Percentiles rank a stretch among this genome's conserved stretches.
These are phyloP conservation scores for Hemibagrus guttatus DNA, from an alignment of 2,797 vertebrate species.

Conservation along the genomic window DNA sequence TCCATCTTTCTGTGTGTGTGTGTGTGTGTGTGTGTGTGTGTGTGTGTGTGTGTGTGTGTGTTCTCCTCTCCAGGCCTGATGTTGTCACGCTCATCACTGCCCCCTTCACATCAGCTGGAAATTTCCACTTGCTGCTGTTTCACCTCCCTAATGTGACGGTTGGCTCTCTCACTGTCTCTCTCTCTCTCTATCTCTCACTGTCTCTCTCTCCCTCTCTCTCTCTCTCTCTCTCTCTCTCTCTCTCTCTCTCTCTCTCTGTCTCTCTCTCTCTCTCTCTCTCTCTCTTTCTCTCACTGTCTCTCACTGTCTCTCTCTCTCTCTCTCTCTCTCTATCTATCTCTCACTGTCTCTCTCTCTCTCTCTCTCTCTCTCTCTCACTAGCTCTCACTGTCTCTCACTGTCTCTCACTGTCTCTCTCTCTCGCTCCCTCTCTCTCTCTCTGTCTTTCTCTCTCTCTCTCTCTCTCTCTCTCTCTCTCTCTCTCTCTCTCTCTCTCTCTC, in stretches of 20 bases:
- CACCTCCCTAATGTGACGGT: neutral
- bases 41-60: neutral
- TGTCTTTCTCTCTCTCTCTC: no score
- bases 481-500: neutral
- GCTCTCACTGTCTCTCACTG: no score
- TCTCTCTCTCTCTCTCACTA: no score
- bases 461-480: no score
- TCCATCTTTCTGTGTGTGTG: neutral
- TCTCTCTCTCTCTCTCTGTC: neutral
- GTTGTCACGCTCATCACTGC: neutral
- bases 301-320: neutral
- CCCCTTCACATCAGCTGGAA: slow-evolving; percentile 17
- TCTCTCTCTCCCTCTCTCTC: neutral
- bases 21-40: neutral
- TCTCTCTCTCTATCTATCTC: no score
- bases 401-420: no score
- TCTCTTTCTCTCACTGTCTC: neutral
- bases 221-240: neutral
- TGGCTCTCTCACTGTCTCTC: no score
- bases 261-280: neutral
- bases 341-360: no score
- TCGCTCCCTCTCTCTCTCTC: no score
- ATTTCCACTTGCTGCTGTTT: slow-evolving; percentile 5
- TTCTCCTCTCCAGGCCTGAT: neutral
- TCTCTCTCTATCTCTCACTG: no score